phyloP scores from a whole-genome alignment of 2,888 invertebrate species.

The Tenthredo notha region DNA sequence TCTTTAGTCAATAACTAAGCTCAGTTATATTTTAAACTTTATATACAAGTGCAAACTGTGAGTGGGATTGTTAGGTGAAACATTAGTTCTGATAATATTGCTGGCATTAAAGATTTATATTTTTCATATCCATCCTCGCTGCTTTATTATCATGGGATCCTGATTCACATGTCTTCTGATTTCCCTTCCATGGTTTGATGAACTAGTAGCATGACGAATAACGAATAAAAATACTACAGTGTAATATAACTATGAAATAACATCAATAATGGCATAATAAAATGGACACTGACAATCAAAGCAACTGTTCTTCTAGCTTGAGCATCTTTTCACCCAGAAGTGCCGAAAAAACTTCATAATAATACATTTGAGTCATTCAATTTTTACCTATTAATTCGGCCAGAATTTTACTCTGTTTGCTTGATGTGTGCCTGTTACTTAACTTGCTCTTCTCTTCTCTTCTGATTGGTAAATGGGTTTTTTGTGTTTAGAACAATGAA shows the following conservation, averaged over 20 bases:
- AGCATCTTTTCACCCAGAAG: neutral
- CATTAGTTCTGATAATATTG: neutral
- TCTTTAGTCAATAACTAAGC: neutral
- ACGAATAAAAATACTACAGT: constrained; percentile 16
- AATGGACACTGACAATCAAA: constrained; percentile 20
- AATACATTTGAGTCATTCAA: neutral
- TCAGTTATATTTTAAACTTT: neutral
- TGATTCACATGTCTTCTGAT: constrained; percentile 49
- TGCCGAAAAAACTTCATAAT: neutral
- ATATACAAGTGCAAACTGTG: neutral
- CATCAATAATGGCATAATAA: neutral
- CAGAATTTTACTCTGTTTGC: constrained; percentile 61
- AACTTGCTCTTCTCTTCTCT: constrained; percentile 36
- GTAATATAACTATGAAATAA: constrained; percentile 12
- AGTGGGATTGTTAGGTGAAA: neutral
- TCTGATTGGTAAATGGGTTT: constrained; percentile 36
- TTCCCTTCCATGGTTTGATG: constrained; percentile 40
- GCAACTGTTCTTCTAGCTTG: constrained; percentile 35
- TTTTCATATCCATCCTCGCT: constrained; percentile 23
- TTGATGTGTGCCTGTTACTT: constrained; percentile 65
- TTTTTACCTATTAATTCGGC: constrained; percentile 43
- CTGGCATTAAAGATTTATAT: constrained; percentile 1
- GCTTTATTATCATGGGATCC: constrained; percentile 32
- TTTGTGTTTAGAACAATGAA: neutral
- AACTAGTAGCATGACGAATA: constrained; percentile 47